phyloP scores from a whole-genome alignment of 2,888 invertebrate genomes.

The Cheilosia scutellata region DNA sequence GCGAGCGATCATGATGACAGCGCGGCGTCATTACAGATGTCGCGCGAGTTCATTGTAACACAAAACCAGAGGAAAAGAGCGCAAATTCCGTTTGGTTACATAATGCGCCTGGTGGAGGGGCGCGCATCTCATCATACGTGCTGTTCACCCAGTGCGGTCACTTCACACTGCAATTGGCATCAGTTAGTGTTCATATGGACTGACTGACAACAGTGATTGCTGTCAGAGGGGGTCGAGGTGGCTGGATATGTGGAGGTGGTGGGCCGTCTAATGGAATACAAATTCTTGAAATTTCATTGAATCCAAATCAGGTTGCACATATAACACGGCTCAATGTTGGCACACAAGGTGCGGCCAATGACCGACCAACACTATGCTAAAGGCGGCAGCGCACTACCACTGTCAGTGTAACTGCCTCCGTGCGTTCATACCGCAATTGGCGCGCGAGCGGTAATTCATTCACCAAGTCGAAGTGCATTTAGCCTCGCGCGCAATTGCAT shows the following conservation, averaged over 20 bases:
- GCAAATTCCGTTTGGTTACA: conserved; percentile 72
- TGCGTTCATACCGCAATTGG: not conserved
- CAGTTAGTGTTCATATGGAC: conserved; percentile 44
- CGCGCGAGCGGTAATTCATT: conserved; percentile 49
- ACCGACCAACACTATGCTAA: conserved; percentile 68
- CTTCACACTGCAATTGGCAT: conserved; percentile 17
- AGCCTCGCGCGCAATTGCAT: conserved; percentile 64
- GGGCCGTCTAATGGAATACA: conserved; percentile 70
- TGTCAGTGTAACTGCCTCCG: not conserved
- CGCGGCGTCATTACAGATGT: conserved; percentile 68
- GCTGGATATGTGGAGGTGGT: not conserved
- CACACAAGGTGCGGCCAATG: conserved; percentile 77
- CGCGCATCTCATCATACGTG: conserved; percentile 48
- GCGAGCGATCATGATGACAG: conserved; percentile 27
- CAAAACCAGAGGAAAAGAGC: conserved; percentile 66
- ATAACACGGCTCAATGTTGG: conserved; percentile 76
- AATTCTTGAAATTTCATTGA: conserved; percentile 75
- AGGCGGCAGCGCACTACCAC: not conserved
- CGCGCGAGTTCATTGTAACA: conserved; percentile 75
- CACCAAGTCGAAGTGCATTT: conserved; percentile 42
- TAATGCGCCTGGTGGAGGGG: conserved; percentile 26
- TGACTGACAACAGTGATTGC: conserved; percentile 36
- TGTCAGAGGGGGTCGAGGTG: conserved; percentile 38
- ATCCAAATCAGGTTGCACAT: conserved; percentile 73
- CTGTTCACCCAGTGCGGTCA: conserved; percentile 20